Conservation (phyloP, 2,797 vertebrate species). For the Pelodytes ibericus region DNA sequence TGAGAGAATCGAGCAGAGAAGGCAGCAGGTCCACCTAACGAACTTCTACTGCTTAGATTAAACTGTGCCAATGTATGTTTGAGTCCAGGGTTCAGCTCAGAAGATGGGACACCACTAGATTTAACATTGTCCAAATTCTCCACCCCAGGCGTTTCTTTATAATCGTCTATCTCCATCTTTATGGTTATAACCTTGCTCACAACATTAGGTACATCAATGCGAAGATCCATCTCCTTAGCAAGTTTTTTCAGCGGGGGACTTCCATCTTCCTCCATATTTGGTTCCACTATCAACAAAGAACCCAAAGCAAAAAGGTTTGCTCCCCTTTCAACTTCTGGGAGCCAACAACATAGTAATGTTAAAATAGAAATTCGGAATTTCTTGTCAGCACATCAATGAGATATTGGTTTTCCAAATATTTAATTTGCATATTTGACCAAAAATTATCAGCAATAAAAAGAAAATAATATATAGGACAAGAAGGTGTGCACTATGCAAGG, state of each 20-base stretch:
- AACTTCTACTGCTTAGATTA: constrained; percentile 96
- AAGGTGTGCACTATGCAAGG: constrained; percentile 24
- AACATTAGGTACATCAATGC: constrained; percentile 76
- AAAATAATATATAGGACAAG: background rate
- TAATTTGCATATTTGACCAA: background rate
- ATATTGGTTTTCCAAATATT: background rate
- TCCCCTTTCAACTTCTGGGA: constrained; percentile 9
- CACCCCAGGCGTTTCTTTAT: constrained; percentile 69
- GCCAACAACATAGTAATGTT: constrained; percentile 2
- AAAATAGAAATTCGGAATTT: background rate
- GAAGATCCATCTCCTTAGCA: constrained; percentile 86
- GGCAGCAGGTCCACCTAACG: constrained; percentile 93
- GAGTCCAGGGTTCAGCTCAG: constrained; percentile 93
- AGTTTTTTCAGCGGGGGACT: constrained; percentile 87
- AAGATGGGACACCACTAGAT: constrained; percentile 74
- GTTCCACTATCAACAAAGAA: constrained; percentile 59
- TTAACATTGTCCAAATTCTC: constrained; percentile 70
- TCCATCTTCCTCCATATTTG: constrained; percentile 78
- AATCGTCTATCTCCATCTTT: constrained; percentile 90
- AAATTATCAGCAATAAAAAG: background rate
- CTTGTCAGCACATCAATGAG: background rate
- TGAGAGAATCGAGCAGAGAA: constrained; percentile 92
- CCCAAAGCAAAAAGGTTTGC: background rate
- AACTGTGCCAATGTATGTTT: constrained; percentile 98
- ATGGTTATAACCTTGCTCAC: constrained; percentile 81